Evolutionary conservation across 2,113 vertebrate species (phyloP).

Genomic region (Rhagologus leucostigma): DNA sequence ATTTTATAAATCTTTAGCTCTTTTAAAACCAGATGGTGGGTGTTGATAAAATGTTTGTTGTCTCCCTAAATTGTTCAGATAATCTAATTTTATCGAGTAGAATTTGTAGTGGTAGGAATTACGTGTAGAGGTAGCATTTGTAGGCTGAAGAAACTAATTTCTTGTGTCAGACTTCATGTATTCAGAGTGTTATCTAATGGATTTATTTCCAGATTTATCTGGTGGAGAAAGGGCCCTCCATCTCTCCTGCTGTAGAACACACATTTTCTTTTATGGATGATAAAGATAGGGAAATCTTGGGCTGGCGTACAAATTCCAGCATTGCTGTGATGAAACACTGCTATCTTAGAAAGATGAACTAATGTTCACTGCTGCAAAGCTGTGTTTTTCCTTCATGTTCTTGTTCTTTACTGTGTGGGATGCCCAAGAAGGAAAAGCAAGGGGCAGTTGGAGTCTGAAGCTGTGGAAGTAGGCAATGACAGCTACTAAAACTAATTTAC

Average conservation of each 20-base stretch:
- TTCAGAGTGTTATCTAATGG: neutral
- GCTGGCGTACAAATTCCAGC: neutral
- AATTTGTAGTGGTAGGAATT: neutral
- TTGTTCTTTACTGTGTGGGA: neutral
- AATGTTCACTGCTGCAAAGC: neutral
- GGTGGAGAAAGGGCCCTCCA: neutral
- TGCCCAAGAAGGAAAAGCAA: neutral
- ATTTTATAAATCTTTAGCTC: constrained; percentile 2
- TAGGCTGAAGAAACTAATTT: neutral
- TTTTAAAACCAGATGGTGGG: neutral
- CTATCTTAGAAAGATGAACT: neutral
- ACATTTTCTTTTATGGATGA: neutral
- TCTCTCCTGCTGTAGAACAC: neutral
- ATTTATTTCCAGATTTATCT: constrained; percentile 9
- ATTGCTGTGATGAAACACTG: neutral
- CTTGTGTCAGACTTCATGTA: neutral
- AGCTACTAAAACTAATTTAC: neutral
- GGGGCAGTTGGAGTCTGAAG: neutral
- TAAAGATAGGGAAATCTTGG: neutral
- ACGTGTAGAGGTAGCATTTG: neutral
- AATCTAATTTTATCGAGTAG: constrained; percentile 6
- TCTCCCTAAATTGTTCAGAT: constrained; percentile 29
- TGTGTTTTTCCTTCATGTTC: neutral
- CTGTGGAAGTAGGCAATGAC: neutral
- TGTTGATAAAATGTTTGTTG: constrained; percentile 27